Evolutionary conservation across 2,888 invertebrate genomes (phyloP).

Genomic region (Brachypterus glaber): DNA sequence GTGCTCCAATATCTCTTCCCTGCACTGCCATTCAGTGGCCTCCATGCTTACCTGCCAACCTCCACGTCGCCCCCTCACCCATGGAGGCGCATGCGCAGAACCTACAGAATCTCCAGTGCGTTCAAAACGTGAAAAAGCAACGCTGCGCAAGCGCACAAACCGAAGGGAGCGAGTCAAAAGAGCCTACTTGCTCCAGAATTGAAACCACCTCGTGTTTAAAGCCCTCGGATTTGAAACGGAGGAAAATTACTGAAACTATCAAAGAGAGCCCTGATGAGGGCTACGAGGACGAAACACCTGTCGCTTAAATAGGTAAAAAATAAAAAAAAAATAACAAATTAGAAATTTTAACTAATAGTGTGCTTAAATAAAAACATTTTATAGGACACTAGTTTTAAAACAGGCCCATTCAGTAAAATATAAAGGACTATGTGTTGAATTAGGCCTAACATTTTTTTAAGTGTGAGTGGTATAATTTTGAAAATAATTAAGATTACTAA

Average conservation of each 20-base stretch:
- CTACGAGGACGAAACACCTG: conserved; percentile 32
- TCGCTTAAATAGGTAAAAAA: too few species aligned
- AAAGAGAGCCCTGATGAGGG: conserved; percentile 34
- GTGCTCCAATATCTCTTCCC: conserved; percentile 43
- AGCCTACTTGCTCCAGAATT: conserved; percentile 4
- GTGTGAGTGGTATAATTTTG: too few species aligned
- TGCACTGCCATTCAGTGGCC: conserved; percentile 42
- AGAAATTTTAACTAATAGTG: too few species aligned
- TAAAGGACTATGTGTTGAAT: too few species aligned
- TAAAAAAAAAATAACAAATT: too few species aligned
- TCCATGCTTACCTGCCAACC: conserved; percentile 41
- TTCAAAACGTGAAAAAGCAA: conserved; percentile 13
- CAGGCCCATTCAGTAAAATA: too few species aligned
- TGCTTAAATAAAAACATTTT: too few species aligned
- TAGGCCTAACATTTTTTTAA: too few species aligned
- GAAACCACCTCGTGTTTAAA: conserved; percentile 1
- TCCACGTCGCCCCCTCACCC: conserved; percentile 25
- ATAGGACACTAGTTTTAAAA: too few species aligned
- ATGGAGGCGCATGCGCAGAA: conserved; percentile 6
- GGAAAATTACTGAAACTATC: conserved; percentile 24
- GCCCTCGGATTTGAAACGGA: conserved; percentile 16
- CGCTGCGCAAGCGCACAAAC: conserved; percentile 33
- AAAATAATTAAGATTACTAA: too few species aligned
- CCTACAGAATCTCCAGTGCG: not conserved
- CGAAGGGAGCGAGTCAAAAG: conserved; percentile 17